Conservation (phyloP, 1,140 invertebrate genomes). For the Cardiocondyla obscurior region DNA sequence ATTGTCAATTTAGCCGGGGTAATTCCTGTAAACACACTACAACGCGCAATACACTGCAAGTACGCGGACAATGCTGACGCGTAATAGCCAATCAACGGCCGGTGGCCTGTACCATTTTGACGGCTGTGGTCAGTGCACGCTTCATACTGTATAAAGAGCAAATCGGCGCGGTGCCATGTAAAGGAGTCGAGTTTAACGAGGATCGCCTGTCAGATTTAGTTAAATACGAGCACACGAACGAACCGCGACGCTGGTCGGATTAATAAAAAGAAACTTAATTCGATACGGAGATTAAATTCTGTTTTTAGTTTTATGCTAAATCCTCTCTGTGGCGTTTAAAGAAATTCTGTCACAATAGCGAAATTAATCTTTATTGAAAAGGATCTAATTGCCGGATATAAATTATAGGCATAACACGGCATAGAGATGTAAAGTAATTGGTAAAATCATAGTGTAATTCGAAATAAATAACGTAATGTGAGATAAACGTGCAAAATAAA, state of each 20-base stretch:
- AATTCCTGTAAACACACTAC: slow-evolving; percentile 49
- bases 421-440: background rate
- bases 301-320: too few relatives aligned
- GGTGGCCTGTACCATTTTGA: slow-evolving; percentile 35
- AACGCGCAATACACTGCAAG: slow-evolving; percentile 24
- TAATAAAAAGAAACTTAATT: background rate
- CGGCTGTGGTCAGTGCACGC: slow-evolving; percentile 25
- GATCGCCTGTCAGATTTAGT: background rate
- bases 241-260: background rate
- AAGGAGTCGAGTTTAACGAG: slow-evolving; percentile 24
- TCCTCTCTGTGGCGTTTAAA: background rate
- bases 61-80: slow-evolving; percentile 43
- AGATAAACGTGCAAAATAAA: background rate
- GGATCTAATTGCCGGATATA: background rate
- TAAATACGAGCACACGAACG: slow-evolving; percentile 14
- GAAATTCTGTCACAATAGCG: background rate
- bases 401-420: background rate
- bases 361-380: background rate
- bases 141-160: slow-evolving; percentile 33
- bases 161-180: slow-evolving; percentile 5
- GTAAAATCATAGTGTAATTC: background rate
- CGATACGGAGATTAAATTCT: background rate
- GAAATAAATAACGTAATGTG: background rate
- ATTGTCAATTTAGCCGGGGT: slow-evolving; percentile 36
- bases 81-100: slow-evolving; percentile 53